Percentiles rank a stretch among this genome's conserved stretches.
Conservation (phyloP, 1,140 invertebrate genomes). For the Periplaneta americana region DNA sequence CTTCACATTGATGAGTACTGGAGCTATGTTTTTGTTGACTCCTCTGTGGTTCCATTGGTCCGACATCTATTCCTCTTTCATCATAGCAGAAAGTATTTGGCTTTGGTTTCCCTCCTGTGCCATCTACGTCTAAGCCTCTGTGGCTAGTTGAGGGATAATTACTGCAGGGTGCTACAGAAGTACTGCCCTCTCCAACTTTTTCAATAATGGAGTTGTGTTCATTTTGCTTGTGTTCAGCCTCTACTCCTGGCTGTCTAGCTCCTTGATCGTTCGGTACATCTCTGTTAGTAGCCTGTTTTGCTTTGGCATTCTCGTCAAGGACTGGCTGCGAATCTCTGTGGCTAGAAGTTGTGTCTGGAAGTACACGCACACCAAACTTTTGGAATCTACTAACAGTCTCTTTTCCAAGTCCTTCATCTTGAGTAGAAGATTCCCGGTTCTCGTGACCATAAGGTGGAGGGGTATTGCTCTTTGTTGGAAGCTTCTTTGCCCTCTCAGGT, state of each 20-base stretch:
- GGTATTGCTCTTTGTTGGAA: neutral
- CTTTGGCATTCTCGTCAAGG: neutral
- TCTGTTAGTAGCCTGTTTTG: neutral
- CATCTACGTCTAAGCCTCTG: neutral
- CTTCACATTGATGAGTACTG: neutral
- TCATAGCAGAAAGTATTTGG: neutral
- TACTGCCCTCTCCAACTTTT: neutral
- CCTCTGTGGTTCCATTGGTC: neutral
- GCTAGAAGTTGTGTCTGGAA: slow-evolving; percentile 9
- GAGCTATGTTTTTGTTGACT: neutral
- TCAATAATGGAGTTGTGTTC: slow-evolving; percentile 15
- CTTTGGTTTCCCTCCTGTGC: neutral
- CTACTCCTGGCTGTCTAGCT: neutral
- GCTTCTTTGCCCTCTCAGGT: neutral
- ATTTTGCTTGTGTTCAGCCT: slow-evolving; percentile 11
- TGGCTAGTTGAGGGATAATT: neutral
- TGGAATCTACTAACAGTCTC: slow-evolving; percentile 8
- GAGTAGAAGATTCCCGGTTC: neutral
- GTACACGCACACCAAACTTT: slow-evolving; percentile 14
- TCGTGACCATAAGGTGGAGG: neutral
- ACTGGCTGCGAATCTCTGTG: neutral
- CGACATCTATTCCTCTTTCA: slow-evolving; percentile 16
- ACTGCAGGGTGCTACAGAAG: neutral
- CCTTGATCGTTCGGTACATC: neutral
- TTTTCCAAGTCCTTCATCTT: neutral